Percentiles rank a stretch among this genome's conserved stretches.
Conservation (phyloP, 1,140 invertebrate species). For the Neodiprion virginianus region DNA sequence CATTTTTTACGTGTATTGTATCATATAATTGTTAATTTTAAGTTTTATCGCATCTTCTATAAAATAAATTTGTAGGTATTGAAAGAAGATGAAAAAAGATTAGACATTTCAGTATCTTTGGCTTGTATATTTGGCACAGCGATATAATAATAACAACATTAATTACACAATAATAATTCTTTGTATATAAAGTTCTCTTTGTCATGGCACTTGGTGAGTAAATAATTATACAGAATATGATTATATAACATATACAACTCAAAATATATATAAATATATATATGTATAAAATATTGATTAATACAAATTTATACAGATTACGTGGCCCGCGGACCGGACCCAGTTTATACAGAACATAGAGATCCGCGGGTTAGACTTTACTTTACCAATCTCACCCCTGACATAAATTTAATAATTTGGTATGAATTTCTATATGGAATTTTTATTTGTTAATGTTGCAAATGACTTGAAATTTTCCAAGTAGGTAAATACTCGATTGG, state of each 20-base stretch:
- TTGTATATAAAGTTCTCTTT: slow-evolving; percentile 12
- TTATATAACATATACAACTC: slow-evolving; percentile 6
- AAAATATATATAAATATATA: slow-evolving; percentile 23
- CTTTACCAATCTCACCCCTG: neutral
- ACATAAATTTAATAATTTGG: neutral
- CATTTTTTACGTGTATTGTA: slow-evolving; percentile 57
- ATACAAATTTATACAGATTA: slow-evolving; percentile 37
- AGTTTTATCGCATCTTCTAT: neutral
- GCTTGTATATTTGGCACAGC: slow-evolving; percentile 54
- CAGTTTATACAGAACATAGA: slow-evolving; percentile 25
- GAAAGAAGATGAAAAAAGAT: neutral
- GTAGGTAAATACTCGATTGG: neutral
- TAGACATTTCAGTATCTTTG: slow-evolving; percentile 36
- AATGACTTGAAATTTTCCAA: neutral
- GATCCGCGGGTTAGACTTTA: slow-evolving; percentile 8
- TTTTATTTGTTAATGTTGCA: neutral
- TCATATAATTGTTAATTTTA: slow-evolving; percentile 40
- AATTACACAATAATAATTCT: slow-evolving; percentile 9
- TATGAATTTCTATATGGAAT: neutral
- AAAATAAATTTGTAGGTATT: slow-evolving; percentile 35
- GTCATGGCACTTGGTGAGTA: slow-evolving; percentile 15
- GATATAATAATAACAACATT: slow-evolving; percentile 35
- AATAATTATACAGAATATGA: neutral
- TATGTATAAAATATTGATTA: slow-evolving; percentile 27
- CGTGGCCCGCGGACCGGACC: slow-evolving; percentile 13